Conservation (phyloP, 2,113 vertebrate species). For the Brachyhypopomus gauderio region DNA sequence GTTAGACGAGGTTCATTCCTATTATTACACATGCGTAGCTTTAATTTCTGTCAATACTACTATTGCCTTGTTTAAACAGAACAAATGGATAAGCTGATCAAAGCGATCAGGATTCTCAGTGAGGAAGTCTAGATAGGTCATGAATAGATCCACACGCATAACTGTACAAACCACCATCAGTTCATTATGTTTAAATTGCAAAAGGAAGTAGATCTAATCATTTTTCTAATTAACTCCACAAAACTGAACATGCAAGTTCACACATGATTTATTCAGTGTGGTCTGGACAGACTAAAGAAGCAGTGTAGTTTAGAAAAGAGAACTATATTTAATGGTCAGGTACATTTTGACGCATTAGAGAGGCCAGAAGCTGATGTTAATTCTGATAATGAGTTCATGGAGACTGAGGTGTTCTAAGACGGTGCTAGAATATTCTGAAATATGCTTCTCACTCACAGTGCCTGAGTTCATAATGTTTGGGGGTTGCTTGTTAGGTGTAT, state of each 20-base stretch:
- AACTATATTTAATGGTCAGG: too few relatives aligned
- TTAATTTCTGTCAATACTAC: slow-evolving; percentile 47
- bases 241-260: background rate
- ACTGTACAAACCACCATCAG: slow-evolving; percentile 19
- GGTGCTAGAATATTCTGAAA: too few relatives aligned
- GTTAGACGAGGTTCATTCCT: slow-evolving; percentile 44
- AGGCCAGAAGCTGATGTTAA: too few relatives aligned
- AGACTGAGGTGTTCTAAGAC: too few relatives aligned
- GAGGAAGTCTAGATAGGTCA: slow-evolving; percentile 9
- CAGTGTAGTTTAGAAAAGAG: too few relatives aligned
- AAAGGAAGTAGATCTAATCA: background rate
- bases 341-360: too few relatives aligned
- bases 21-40: slow-evolving; percentile 61
- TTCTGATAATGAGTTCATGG: too few relatives aligned
- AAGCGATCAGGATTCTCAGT: slow-evolving; percentile 8
- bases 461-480: background rate
- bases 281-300: background rate
- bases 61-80: slow-evolving; percentile 35
- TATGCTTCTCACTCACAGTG: too few relatives aligned
- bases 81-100: slow-evolving; percentile 28
- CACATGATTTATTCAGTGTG: background rate
- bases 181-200: slow-evolving; percentile 1
- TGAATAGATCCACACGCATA: background rate
- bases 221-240: slow-evolving; percentile 17
- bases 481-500: background rate